phyloP scores from a whole-genome alignment of 2,888 invertebrate species.

The Drosophila buzzatii region DNA sequence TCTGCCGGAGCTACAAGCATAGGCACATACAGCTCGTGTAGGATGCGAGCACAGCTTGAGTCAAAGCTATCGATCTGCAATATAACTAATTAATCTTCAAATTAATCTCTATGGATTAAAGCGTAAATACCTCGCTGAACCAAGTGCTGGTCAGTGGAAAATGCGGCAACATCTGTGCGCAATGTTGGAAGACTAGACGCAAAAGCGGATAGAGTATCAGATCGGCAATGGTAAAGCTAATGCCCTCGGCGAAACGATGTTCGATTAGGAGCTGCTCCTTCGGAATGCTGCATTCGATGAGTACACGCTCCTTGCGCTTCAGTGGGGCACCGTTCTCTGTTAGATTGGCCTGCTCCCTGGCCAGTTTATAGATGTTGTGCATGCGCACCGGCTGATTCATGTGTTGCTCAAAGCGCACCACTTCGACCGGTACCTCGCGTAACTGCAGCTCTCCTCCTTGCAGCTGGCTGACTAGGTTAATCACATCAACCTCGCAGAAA shows the following conservation, averaged over 20 bases:
- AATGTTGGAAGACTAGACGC: slow-evolving; percentile 87
- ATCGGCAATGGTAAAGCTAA: slow-evolving; percentile 93
- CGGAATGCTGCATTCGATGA: slow-evolving; percentile 85
- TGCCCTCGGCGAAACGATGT: slow-evolving; percentile 94
- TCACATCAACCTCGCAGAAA: slow-evolving; percentile 94
- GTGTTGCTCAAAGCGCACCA: slow-evolving; percentile 93
- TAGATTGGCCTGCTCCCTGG: slow-evolving; percentile 87
- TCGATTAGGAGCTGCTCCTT: slow-evolving; percentile 83
- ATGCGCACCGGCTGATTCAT: slow-evolving; percentile 92
- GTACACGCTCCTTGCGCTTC: slow-evolving; percentile 83
- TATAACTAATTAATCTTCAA: not conserved
- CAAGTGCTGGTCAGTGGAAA: slow-evolving; percentile 89
- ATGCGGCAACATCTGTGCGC: slow-evolving; percentile 69
- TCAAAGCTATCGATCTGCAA: slow-evolving; percentile 80
- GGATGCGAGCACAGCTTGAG: slow-evolving; percentile 64
- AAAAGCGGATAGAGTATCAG: slow-evolving; percentile 91
- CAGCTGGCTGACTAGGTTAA: slow-evolving; percentile 85
- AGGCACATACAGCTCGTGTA: slow-evolving; percentile 70
- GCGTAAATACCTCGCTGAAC: slow-evolving; percentile 85
- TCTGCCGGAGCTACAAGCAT: slow-evolving; percentile 39
- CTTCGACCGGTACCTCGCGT: slow-evolving; percentile 88
- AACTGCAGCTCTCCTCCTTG: slow-evolving; percentile 84
- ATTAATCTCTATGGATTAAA: not conserved
- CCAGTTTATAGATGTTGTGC: slow-evolving; percentile 93
- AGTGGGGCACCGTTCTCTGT: slow-evolving; percentile 49